These are phyloP conservation scores for Cotesia typhae DNA, from an alignment of 1,140 invertebrate species.

Conservation along the genomic window DNA sequence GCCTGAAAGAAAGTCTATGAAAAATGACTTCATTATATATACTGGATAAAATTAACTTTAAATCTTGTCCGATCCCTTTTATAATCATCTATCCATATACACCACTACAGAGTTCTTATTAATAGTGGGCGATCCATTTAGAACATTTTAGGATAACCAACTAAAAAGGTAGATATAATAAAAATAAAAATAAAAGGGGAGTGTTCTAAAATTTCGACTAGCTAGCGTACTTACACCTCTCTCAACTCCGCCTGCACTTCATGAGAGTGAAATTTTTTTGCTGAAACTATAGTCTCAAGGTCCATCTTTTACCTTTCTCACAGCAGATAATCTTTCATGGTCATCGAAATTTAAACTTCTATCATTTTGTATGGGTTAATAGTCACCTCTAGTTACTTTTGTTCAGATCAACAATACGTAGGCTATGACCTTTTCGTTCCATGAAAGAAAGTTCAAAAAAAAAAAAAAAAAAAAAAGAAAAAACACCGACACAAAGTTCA, in stretches of 20 bases:
- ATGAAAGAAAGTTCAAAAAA: not conserved
- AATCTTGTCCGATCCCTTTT: conserved; percentile 37
- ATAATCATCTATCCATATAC: conserved; percentile 11
- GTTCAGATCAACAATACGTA: not conserved
- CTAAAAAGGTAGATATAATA: conserved; percentile 38
- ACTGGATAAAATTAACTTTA: conserved; percentile 51
- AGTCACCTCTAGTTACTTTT: no score
- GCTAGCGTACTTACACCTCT: conserved; percentile 2
- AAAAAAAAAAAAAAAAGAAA: not conserved
- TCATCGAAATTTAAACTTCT: conserved; percentile 20
- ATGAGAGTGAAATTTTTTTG: conserved; percentile 30
- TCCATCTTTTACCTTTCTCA: conserved; percentile 27
- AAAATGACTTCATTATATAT: conserved; percentile 64
- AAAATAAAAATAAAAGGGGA: conserved; percentile 39
- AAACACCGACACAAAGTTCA: no score
- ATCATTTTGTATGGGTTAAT: not conserved
- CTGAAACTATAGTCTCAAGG: conserved; percentile 21
- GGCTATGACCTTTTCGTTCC: not conserved
- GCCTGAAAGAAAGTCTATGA: conserved; percentile 51
- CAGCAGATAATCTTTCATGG: conserved; percentile 21
- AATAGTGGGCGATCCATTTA: conserved; percentile 41
- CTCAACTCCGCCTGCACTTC: conserved; percentile 25
- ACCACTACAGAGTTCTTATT: conserved; percentile 9
- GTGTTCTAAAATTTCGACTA: conserved; percentile 42
- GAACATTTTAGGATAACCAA: conserved; percentile 38